Evolutionary conservation across 2,113 vertebrate species (phyloP).

Genomic region (Prunella himalayana): DNA sequence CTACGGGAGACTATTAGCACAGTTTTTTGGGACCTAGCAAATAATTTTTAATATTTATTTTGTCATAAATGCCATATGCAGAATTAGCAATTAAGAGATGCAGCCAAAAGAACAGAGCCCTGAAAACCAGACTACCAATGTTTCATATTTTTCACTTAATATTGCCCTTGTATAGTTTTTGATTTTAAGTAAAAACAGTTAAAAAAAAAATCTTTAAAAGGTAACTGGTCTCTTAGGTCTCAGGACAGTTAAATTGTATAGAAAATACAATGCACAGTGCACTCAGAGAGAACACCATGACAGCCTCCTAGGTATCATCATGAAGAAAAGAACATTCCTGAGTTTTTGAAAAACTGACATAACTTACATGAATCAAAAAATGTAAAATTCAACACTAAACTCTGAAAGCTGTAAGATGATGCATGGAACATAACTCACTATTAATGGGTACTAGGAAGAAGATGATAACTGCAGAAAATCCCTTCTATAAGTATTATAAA

Average conservation of each 20-base stretch:
- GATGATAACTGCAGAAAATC: background rate
- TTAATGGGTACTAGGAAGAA: background rate
- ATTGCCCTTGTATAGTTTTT: background rate
- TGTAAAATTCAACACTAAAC: background rate
- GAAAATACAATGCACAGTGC: background rate
- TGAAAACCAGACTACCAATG: background rate
- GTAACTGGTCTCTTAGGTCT: background rate
- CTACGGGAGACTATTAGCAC: conserved; percentile 45
- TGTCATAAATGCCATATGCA: background rate
- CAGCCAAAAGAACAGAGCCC: background rate
- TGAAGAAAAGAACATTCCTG: background rate
- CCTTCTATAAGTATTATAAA: background rate
- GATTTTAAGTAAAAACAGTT: background rate
- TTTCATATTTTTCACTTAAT: background rate
- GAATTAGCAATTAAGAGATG: background rate
- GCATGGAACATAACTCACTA: background rate
- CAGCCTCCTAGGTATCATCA: background rate
- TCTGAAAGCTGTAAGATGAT: background rate
- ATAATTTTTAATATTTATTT: conserved; percentile 33
- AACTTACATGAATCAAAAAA: background rate
- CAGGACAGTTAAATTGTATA: background rate
- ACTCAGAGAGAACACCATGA: background rate
- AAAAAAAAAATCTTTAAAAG: background rate
- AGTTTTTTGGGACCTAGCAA: background rate
- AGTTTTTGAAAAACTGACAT: background rate